A percentile compares a stretch with the other conserved stretches of the same genome.
phyloP scores from a whole-genome alignment of 1,140 invertebrate species.

The Papilio polyxenes region DNA sequence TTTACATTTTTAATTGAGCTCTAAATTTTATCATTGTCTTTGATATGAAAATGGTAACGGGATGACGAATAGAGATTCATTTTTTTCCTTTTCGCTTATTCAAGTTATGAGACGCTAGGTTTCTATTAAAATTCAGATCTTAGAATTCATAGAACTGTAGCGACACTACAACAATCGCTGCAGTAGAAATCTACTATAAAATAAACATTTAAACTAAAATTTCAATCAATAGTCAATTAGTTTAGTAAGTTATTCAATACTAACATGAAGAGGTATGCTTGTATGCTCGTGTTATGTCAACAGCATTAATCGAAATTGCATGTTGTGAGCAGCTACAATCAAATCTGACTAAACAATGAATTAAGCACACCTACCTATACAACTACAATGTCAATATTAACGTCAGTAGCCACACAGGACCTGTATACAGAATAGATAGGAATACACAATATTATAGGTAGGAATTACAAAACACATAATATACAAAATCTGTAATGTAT shows the following conservation, averaged over 20 bases:
- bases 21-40: no score
- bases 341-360: slow-evolving; percentile 19
- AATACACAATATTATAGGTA: neutral
- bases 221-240: slow-evolving; percentile 2
- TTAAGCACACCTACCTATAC: neutral
- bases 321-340: neutral
- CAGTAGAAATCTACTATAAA: no score
- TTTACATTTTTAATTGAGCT: no score
- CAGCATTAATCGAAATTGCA: slow-evolving; percentile 14
- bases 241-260: neutral
- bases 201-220: neutral
- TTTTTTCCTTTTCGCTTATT: no score
- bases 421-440: neutral
- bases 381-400: neutral
- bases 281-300: neutral
- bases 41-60: no score
- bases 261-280: neutral
- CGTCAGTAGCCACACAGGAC: neutral
- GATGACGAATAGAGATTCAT: no score
- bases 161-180: no score
- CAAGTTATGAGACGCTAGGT: no score
- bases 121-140: no score
- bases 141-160: no score
- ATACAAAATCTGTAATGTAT: neutral
- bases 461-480: neutral